phyloP scores from a whole-genome alignment of 2,797 vertebrate genomes.

The Hapalemur alaotrensis region DNA sequence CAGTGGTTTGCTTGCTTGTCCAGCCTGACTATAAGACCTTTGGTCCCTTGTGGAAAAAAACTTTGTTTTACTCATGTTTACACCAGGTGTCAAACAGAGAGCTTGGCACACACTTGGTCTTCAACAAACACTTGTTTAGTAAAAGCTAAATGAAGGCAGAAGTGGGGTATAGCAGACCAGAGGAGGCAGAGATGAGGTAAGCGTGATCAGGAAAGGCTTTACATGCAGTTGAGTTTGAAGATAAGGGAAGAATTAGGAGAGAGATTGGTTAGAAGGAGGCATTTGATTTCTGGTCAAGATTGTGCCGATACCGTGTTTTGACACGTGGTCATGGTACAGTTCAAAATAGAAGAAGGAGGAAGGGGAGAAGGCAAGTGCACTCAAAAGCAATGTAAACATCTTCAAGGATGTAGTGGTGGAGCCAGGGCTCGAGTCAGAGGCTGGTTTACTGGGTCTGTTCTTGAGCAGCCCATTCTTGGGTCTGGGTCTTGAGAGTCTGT shows the following conservation, averaged over 20 bases:
- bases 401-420: background rate
- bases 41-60: background rate
- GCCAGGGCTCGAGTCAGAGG: too few species aligned
- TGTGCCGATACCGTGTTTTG: background rate
- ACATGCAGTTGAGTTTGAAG: background rate
- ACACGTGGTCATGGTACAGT: background rate
- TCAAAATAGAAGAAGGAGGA: background rate
- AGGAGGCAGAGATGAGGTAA: background rate
- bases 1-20: background rate
- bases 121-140: background rate
- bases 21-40: background rate
- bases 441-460: background rate
- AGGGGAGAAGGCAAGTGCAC: background rate
- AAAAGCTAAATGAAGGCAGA: background rate
- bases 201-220: background rate
- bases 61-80: background rate
- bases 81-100: background rate
- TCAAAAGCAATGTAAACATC: background rate
- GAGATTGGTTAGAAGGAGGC: background rate
- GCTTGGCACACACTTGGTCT: background rate
- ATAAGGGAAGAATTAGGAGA: background rate
- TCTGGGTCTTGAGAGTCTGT: background rate
- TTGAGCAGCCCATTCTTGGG: background rate
- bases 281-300: background rate
- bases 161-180: background rate